Conservation (phyloP, 2,888 invertebrate species). For the Yponomeuta evonymella region DNA sequence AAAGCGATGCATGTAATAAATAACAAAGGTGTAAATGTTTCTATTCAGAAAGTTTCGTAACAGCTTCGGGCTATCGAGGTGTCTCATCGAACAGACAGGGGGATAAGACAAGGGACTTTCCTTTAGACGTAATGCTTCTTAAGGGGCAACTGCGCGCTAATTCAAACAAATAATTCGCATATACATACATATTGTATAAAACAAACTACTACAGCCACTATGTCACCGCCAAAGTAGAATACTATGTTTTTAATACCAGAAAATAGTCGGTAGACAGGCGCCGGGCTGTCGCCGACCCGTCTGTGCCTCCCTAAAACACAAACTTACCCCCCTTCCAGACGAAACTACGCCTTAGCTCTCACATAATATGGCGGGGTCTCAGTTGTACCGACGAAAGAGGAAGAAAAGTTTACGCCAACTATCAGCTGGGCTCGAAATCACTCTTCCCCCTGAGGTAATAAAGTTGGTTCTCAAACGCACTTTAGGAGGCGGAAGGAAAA, state of each 20-base stretch:
- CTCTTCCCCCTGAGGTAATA: background rate
- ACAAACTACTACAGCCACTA: background rate
- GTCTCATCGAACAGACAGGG: background rate
- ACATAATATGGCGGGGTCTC: background rate
- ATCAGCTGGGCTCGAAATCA: background rate
- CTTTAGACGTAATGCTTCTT: background rate
- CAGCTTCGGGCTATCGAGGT: background rate
- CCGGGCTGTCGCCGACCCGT: constrained; percentile 54
- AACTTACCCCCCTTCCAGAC: constrained; percentile 16
- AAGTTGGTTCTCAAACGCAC: background rate
- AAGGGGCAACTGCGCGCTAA: no score
- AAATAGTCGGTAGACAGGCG: constrained; percentile 27
- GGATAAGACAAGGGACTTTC: background rate
- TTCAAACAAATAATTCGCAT: no score
- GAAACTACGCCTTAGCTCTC: background rate
- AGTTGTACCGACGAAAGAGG: background rate
- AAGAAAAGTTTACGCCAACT: background rate
- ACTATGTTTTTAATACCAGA: background rate
- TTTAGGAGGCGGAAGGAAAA: background rate
- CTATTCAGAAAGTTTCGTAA: background rate
- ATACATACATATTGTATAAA: no score
- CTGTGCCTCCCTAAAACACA: constrained; percentile 37
- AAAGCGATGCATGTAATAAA: background rate
- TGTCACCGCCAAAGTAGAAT: background rate
- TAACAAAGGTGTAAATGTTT: background rate